Evolutionary conservation across 2,113 vertebrate genomes (phyloP).

Genomic region (Pterocles orientalis): DNA sequence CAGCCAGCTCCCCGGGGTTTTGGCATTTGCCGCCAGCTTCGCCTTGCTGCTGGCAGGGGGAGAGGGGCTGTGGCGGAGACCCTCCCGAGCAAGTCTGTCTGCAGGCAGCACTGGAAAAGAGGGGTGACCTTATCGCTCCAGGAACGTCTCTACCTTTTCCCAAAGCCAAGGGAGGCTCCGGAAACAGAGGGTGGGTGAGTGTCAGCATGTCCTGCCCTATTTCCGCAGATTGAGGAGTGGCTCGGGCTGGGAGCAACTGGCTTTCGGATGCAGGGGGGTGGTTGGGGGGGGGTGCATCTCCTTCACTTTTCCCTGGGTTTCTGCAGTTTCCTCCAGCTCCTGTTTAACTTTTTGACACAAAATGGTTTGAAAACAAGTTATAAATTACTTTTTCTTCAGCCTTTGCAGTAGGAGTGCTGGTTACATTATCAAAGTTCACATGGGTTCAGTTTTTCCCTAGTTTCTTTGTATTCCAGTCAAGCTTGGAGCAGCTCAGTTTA

Average conservation of each 20-base stretch:
- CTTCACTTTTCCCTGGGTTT: background rate
- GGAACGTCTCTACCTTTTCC: background rate
- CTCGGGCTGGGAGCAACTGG: background rate
- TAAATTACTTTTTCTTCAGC: background rate
- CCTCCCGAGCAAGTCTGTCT: background rate
- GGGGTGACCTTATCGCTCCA: background rate
- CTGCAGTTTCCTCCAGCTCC: background rate
- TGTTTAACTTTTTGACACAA: background rate
- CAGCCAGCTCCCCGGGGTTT: background rate
- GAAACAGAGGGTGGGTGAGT: fast-evolving
- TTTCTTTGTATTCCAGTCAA: background rate
- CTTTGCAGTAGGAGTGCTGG: background rate
- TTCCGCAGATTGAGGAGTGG: background rate
- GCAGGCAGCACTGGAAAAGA: background rate
- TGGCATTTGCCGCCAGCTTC: background rate
- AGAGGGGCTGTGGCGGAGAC: background rate
- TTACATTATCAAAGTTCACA: background rate
- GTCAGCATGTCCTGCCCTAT: background rate
- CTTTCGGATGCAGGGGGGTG: background rate
- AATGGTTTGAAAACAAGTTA: background rate
- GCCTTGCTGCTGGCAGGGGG: background rate
- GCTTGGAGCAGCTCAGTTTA: background rate
- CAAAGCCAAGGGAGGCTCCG: background rate
- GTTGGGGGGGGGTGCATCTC: background rate
- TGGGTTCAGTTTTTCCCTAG: background rate